phyloP scores from a whole-genome alignment of 2,113 vertebrate genomes.

The Collichthys lucidus region DNA sequence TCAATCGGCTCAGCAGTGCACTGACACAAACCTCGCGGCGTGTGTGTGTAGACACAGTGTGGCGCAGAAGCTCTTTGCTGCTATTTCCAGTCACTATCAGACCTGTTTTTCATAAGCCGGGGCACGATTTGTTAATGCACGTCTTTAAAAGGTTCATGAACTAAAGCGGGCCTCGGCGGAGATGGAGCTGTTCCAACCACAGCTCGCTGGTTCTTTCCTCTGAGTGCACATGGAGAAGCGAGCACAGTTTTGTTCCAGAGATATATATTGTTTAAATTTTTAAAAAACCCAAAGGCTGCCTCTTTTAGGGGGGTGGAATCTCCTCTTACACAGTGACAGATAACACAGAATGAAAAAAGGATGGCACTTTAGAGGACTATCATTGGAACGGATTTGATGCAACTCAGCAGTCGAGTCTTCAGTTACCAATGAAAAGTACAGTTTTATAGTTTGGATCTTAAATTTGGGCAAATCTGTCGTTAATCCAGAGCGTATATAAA shows the following conservation, averaged over 20 bases:
- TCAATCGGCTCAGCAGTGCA: slow-evolving; percentile 4
- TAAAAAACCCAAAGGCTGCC: background rate
- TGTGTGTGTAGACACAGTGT: slow-evolving; percentile 32
- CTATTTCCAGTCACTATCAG: slow-evolving; percentile 55
- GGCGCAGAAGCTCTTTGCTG: slow-evolving; percentile 47
- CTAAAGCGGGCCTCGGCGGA: slow-evolving; percentile 22
- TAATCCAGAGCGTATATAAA: background rate
- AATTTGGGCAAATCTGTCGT: background rate
- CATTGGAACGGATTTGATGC: background rate
- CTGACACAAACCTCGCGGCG: background rate
- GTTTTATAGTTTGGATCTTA: slow-evolving; percentile 1
- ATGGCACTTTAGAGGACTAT: background rate
- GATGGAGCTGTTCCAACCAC: slow-evolving; percentile 65
- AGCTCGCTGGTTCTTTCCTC: slow-evolving; percentile 46
- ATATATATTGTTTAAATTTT: background rate
- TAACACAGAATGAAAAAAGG: background rate
- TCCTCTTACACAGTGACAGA: slow-evolving; percentile 1
- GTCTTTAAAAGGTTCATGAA: slow-evolving; percentile 63
- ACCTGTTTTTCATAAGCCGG: slow-evolving; percentile 42
- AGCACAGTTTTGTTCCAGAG: slow-evolving; percentile 22
- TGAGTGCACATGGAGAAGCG: slow-evolving; percentile 33
- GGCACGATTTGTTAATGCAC: slow-evolving; percentile 51
- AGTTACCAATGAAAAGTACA: slow-evolving; percentile 8
- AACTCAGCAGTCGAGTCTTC: background rate
- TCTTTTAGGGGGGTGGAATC: background rate